Evolutionary conservation across 2,797 vertebrate species (phyloP), one percentile per base, ranked within the genome.

Genomic region (Mormyrops boulengeri): DNA sequence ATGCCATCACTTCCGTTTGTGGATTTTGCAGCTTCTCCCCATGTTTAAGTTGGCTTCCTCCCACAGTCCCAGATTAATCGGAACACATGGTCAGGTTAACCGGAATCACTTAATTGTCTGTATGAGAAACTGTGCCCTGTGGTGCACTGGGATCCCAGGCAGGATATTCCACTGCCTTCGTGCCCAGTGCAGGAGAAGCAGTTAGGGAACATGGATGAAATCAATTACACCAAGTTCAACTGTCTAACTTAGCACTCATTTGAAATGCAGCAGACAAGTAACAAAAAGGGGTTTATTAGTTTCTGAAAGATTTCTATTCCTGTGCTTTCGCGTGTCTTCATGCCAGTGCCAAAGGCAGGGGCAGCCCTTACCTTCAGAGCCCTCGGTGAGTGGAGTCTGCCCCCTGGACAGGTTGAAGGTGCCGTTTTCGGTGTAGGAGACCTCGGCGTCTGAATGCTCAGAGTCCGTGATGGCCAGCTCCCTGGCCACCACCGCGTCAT

Each of bases 371-470:
- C 98, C 98, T 95, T 99, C 98, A 14, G 98, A 99, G 85, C 98
- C 98, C 92, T 99, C 98, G 0, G 98, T 99, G 89, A 99, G 95
- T 0, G 98, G 98, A 0, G 98, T 99, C 89, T 99, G 98, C 52
- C 98, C 98, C 41, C 98, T 96, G 0, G 98, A 99, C 19, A 99
- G 96, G 92, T 99, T 99, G 93, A 99, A 99, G 0, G 98, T 99
- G 17, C 97, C 98, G 0, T 98, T 99, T 62, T 99, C 98, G 17
- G 98, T 98, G 94, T 97, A 99, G 88, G 98, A 99, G 85, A 97
- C 96, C 90, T 99, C 98, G 19, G 97, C 97, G 38, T 99, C 98
- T 0, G 98, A 99, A 92, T 99, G 98, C 91, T 99, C 98, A 0
- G 98, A 99, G 94, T 99, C 98, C 0, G 98, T 98, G 93, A 99